A percentile compares a stretch with the other conserved stretches of the same genome.
Conservation (phyloP, 2,888 invertebrate genomes). For the Euphydryas editha region DNA sequence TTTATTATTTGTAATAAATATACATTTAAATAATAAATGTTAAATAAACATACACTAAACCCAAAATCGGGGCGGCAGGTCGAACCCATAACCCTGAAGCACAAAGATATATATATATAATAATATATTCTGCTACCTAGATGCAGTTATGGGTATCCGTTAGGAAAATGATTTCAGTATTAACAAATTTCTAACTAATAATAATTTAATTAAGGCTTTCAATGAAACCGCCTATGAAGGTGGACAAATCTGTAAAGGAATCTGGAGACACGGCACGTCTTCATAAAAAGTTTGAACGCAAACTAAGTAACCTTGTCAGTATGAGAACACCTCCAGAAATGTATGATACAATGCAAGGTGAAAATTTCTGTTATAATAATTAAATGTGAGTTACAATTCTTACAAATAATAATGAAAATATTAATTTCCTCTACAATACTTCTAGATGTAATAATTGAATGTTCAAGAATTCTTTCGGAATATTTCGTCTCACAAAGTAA, state of each 20-base stretch:
- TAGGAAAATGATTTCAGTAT: not conserved
- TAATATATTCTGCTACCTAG: too few species aligned
- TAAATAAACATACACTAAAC: too few species aligned
- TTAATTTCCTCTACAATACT: constrained; percentile 20
- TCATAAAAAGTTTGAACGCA: constrained; percentile 70
- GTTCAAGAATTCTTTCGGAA: constrained; percentile 63
- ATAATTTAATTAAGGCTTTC: constrained; percentile 42
- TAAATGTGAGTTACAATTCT: not conserved
- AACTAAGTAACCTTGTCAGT: constrained; percentile 56
- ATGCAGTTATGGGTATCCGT: not conserved
- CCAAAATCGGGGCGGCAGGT: too few species aligned
- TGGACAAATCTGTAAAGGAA: constrained; percentile 64
- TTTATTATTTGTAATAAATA: too few species aligned
- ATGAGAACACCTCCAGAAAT: constrained; percentile 55
- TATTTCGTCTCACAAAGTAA: constrained; percentile 66
- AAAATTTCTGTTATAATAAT: not conserved
- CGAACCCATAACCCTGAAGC: too few species aligned
- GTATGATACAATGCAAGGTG: constrained; percentile 59
- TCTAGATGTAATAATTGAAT: constrained; percentile 72
- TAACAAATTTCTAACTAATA: not conserved
- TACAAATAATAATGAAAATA: too few species aligned
- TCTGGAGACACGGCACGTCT: constrained; percentile 65
- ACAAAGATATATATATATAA: too few species aligned
- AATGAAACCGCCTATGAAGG: constrained; percentile 53
- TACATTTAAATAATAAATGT: too few species aligned